Base-by-base conservation (phyloP, 2,888 invertebrate species). In the Automeris io region DNA sequence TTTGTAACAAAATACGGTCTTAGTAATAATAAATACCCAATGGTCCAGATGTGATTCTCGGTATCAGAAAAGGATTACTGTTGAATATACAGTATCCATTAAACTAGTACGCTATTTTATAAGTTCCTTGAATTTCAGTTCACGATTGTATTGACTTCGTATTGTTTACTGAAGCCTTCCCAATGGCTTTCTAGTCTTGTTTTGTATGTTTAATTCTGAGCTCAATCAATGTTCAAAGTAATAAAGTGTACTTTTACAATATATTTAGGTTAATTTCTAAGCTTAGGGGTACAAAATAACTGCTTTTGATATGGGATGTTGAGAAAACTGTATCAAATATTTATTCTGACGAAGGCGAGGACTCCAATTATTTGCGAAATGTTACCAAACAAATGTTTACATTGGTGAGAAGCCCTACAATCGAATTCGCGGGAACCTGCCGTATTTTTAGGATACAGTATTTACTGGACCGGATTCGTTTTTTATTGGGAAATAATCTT, bases 41-140 rank as follows among this genome's bases (percentile, higher is more conserved):
- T 16, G 26, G 41, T 25, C 35, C 25, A 16, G 26, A 25, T 29
- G 39, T 46, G 47, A 45, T 38, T 44, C 36, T 33, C 18, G 45
- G 39, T 39, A 36, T 31, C 34, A 33, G 23, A 32, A 45, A 35
- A 39, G 47, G 54, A 53, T 53, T 57, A 53, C 35, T 23, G 36
- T 38, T 38, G 37, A 32, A 23, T 21, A 19, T 25, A 39, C 33
- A 25, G 26, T 26, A 37, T 34, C 35, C 5, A 33, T 32, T 25
- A 40, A 45, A 49, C 45, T 47, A 35, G 37, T 29, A 25, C 34
- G 6, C 37, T 34, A 41, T 49, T 41, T 42, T 33, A 26, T 37
- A 16, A 36, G 33, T 24, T 33, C 37, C 37, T 19, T 16, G 9
- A 33, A 42, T 35, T 46, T 40, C 25, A 34, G 21, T 36, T 22